phyloP scores from a whole-genome alignment of 2,888 invertebrate genomes.

The Erpobdella octoculata region DNA sequence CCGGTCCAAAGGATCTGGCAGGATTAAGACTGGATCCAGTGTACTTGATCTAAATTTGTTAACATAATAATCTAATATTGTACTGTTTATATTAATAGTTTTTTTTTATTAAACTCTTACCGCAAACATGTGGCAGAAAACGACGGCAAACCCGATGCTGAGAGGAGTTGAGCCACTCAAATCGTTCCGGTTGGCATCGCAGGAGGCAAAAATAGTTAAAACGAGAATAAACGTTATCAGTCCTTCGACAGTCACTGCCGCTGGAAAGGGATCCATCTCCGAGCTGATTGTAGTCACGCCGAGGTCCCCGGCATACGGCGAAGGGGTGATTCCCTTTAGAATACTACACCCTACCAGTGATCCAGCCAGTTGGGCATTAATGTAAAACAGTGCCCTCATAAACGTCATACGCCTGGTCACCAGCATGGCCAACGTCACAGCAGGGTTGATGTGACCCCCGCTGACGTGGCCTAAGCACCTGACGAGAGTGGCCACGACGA shows the following conservation, averaged over 20 bases:
- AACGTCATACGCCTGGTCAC: conserved; percentile 71
- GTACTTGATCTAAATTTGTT: conserved; percentile 56
- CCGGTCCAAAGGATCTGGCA: conserved; percentile 78
- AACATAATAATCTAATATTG: background rate
- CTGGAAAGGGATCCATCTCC: conserved; percentile 5
- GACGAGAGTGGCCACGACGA: conserved; percentile 47
- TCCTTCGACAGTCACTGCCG: conserved; percentile 38
- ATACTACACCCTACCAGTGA: conserved; percentile 57
- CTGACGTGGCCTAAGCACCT: conserved; percentile 50
- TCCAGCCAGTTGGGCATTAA: conserved; percentile 72
- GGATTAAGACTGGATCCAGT: conserved; percentile 90
- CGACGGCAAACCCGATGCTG: conserved; percentile 40
- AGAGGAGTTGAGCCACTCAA: conserved; percentile 40
- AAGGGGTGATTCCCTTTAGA: conserved; percentile 28
- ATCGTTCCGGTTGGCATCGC: conserved; percentile 38
- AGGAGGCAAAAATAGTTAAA: conserved; percentile 40
- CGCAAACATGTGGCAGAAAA: conserved; percentile 38
- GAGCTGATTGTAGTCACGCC: conserved; percentile 23
- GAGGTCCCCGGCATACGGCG: conserved; percentile 9
- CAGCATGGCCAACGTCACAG: conserved; percentile 57
- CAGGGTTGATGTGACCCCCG: conserved; percentile 52
- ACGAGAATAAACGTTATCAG: conserved; percentile 42
- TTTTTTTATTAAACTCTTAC: conserved; percentile 33
- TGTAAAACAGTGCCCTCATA: conserved; percentile 56
- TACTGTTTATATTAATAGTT: background rate